Conservation (phyloP, 92 coral and sea anemone species). For the Heteractis magnifica region DNA sequence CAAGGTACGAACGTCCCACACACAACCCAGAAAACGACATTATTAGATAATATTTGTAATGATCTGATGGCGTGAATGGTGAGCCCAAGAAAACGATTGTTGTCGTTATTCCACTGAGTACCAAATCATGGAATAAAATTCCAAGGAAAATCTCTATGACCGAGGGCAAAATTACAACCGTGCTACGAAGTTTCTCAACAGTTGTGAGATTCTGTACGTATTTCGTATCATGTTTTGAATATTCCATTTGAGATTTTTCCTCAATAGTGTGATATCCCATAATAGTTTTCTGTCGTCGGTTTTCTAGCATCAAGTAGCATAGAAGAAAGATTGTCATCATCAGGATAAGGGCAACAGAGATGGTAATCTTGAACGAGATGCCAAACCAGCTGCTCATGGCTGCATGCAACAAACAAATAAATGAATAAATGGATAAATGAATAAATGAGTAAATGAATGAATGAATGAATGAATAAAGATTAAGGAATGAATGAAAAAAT, state of each 20-base stretch:
- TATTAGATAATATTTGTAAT: slow-evolving; percentile 15
- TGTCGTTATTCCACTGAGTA: slow-evolving; percentile 10
- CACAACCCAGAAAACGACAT: slow-evolving; percentile 18
- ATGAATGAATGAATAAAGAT: no score
- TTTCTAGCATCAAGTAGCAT: not conserved
- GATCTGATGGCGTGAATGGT: slow-evolving; percentile 14
- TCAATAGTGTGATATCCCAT: not conserved
- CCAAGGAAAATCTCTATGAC: slow-evolving; percentile 6
- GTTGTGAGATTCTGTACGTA: not conserved
- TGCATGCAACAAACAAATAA: not conserved
- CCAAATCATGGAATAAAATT: not conserved
- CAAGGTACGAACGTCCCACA: slow-evolving; percentile 5
- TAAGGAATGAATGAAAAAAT: no score
- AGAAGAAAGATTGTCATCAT: not conserved
- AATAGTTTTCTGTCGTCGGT: not conserved
- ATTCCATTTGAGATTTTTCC: not conserved
- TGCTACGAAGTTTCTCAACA: slow-evolving; percentile 11
- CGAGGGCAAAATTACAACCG: not conserved
- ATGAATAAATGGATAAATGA: not conserved
- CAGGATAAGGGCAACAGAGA: not conserved
- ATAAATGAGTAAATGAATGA: no score
- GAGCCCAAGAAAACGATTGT: slow-evolving; percentile 3
- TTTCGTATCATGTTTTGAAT: not conserved
- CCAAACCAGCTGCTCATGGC: not conserved
- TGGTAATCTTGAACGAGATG: not conserved